phyloP scores from a whole-genome alignment of 2,113 vertebrate genomes.

The Caracal caracal region DNA sequence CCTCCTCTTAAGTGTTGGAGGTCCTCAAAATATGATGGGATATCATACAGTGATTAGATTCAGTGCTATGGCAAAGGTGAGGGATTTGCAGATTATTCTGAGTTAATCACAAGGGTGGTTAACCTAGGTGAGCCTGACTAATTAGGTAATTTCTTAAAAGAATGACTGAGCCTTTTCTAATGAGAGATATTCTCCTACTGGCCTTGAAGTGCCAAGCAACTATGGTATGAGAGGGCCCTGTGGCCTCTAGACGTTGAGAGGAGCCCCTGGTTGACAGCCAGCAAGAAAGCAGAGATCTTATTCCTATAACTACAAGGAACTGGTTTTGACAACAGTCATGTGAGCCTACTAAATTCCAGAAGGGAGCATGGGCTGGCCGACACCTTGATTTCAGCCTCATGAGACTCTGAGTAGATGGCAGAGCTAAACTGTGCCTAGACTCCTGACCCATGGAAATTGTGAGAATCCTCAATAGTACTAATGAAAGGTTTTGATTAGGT shows the following conservation, averaged over 20 bases:
- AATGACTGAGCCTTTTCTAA: not conserved
- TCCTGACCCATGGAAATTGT: not conserved
- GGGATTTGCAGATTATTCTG: not conserved
- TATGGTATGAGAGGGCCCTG: not conserved
- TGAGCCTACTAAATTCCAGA: not conserved
- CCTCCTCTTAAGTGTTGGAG: not conserved
- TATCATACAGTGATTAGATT: not conserved
- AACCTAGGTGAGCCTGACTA: not conserved
- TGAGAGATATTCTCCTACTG: not conserved
- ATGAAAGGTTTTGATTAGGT: not conserved
- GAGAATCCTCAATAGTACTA: not conserved
- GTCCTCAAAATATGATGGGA: not conserved
- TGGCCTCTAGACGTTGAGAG: not conserved
- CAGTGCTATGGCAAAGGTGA: not conserved
- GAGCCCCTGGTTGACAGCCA: not conserved
- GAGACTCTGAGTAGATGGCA: not conserved
- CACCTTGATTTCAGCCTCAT: not conserved
- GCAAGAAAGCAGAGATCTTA: not conserved
- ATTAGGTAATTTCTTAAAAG: not conserved
- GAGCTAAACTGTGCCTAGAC: not conserved
- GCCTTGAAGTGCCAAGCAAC: not conserved
- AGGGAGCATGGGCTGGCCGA: not conserved
- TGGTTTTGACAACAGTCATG: not conserved
- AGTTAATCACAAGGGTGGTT: not conserved
- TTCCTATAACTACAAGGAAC: not conserved